These are phyloP conservation scores for Mamestra configurata DNA, from an alignment of 1,140 invertebrate species.

Conservation along the genomic window DNA sequence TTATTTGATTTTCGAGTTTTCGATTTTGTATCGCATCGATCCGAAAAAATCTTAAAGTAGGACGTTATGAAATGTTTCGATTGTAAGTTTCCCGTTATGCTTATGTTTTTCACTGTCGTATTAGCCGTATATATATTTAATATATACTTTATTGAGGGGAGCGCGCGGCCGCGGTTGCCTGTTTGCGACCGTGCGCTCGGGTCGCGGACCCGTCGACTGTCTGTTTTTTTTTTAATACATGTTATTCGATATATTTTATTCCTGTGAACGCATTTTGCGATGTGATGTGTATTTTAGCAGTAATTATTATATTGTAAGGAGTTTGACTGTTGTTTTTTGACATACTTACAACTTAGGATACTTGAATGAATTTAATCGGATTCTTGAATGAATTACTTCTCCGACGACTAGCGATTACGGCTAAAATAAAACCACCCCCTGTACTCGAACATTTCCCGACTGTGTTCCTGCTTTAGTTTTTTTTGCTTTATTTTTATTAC, in stretches of 20 bases:
- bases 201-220: conserved; percentile 86
- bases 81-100: conserved; percentile 88
- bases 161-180: conserved; percentile 85
- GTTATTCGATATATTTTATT: conserved; percentile 94
- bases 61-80: conserved; percentile 89
- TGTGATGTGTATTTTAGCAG: conserved; percentile 94
- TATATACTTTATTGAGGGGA: conserved; percentile 82
- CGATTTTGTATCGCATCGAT: conserved; percentile 88
- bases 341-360: conserved; percentile 87
- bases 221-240: conserved; percentile 90
- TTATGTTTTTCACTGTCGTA: conserved; percentile 86
- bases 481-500: conserved; percentile 87
- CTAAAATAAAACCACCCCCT: conserved; percentile 88
- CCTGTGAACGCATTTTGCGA: conserved; percentile 93
- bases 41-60: conserved; percentile 88
- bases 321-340: conserved; percentile 89
- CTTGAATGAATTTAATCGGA: conserved; percentile 84
- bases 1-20: conserved; percentile 89
- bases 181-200: conserved; percentile 86
- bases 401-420: conserved; percentile 88
- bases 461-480: conserved; percentile 88
- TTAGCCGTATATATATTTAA: conserved; percentile 85
- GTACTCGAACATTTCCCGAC: conserved; percentile 88
- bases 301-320: conserved; percentile 90
- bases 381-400: conserved; percentile 73